These are phyloP conservation scores for Valencia hispanica DNA, from an alignment of 2,797 vertebrate genomes.

Conservation along the genomic window DNA sequence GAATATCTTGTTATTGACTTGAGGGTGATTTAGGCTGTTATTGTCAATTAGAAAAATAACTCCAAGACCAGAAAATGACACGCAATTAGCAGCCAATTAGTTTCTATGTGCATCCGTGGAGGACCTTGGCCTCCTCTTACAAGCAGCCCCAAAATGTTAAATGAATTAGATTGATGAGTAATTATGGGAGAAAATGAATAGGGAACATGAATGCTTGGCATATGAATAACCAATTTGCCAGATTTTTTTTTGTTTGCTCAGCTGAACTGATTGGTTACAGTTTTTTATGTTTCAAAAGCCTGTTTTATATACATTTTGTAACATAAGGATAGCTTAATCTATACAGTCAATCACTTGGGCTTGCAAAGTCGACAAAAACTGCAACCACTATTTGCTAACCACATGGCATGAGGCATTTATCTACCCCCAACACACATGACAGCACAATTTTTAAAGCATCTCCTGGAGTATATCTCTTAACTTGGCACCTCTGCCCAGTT, in stretches of 20 bases:
- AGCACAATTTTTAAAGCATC: neutral
- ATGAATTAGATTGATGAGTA: slow-evolving; percentile 12
- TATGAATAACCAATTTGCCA: neutral
- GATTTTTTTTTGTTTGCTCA: neutral
- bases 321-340: neutral
- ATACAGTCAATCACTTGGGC: neutral
- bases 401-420: neutral
- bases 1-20: neutral
- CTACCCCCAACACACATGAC: neutral
- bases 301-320: neutral
- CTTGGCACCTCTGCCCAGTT: neutral
- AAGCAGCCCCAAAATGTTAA: slow-evolving; percentile 1
- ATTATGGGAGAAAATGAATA: slow-evolving; percentile 9
- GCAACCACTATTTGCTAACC: neutral
- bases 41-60: slow-evolving; percentile 5
- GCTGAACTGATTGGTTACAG: neutral
- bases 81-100: slow-evolving; percentile 23
- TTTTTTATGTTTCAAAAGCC: neutral
- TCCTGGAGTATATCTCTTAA: neutral
- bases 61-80: slow-evolving; percentile 10
- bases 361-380: neutral
- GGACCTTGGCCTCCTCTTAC: slow-evolving; percentile 9
- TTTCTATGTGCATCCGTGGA: slow-evolving; percentile 5
- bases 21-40: slow-evolving; percentile 11
- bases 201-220: neutral